Percentiles rank a stretch among this genome's conserved stretches.
Evolutionary conservation across 64 coral and sea anemone genomes (phyloP).

Genomic region (Pocillopora damicornis): DNA sequence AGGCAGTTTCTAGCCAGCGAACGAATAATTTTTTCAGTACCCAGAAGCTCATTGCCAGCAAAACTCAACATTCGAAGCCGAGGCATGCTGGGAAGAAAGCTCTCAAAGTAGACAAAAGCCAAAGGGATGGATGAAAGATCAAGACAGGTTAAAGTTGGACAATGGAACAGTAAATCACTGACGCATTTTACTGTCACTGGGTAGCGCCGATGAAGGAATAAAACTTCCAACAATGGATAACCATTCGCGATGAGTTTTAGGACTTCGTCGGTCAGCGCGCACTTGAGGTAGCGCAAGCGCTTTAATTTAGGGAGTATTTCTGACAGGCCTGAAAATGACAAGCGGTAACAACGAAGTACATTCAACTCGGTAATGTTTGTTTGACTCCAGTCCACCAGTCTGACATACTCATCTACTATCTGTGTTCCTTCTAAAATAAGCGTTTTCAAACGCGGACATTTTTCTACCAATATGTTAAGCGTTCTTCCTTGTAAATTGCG

Average conservation of each 20-base stretch:
- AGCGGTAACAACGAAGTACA: slow-evolving; percentile 57
- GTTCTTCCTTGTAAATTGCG: slow-evolving; percentile 66
- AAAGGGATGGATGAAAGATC: slow-evolving; percentile 72
- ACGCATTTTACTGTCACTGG: slow-evolving; percentile 62
- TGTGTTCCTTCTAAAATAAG: slow-evolving; percentile 62
- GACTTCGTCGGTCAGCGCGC: slow-evolving; percentile 69
- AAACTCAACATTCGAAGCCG: slow-evolving; percentile 44
- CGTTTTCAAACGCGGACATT: slow-evolving; percentile 39
- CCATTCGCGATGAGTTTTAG: slow-evolving; percentile 33
- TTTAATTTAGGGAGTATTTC: slow-evolving; percentile 55
- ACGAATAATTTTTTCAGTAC: slow-evolving; percentile 55
- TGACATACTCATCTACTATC: slow-evolving; percentile 47
- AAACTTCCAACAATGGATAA: slow-evolving; percentile 37
- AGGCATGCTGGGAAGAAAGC: slow-evolving; percentile 52
- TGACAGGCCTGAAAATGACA: slow-evolving; percentile 49
- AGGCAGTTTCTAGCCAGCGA: slow-evolving; percentile 41
- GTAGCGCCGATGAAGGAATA: slow-evolving; percentile 62
- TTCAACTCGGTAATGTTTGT: slow-evolving; percentile 55
- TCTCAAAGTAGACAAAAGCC: slow-evolving; percentile 60
- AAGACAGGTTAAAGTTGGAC: slow-evolving; percentile 53
- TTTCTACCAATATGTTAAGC: slow-evolving; percentile 30
- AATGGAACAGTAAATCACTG: slow-evolving; percentile 56
- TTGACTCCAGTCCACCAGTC: slow-evolving; percentile 41
- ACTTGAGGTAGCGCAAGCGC: slow-evolving; percentile 62
- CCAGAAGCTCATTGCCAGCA: slow-evolving; percentile 71